Conservation (phyloP, 2,888 invertebrate genomes). For the Eilema caniola region DNA sequence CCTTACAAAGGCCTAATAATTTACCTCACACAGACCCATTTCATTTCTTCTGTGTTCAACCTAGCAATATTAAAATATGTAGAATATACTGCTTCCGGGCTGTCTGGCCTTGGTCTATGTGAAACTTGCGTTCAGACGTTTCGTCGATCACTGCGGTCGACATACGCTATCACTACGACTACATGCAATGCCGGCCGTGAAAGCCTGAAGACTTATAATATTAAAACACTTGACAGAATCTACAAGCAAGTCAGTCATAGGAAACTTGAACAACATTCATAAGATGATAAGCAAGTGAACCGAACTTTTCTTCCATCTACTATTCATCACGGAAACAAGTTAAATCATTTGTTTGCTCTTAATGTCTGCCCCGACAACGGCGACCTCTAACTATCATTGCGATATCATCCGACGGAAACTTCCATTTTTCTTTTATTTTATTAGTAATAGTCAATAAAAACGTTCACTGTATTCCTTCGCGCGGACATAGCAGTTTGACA, state of each 20-base stretch:
- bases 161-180: too few relatives aligned
- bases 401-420: slow-evolving; percentile 51
- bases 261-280: slow-evolving; percentile 10
- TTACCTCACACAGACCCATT: background rate
- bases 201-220: too few relatives aligned
- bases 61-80: background rate
- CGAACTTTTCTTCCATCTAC: slow-evolving; percentile 10
- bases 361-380: slow-evolving; percentile 36
- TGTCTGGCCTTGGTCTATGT: too few relatives aligned
- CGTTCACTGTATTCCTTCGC: slow-evolving; percentile 70
- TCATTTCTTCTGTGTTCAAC: background rate
- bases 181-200: too few relatives aligned
- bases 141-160: too few relatives aligned
- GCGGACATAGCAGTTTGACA: slow-evolving; percentile 70
- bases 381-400: slow-evolving; percentile 49
- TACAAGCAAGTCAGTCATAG: slow-evolving; percentile 14
- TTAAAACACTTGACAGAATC: background rate
- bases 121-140: too few relatives aligned
- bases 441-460: slow-evolving; percentile 75
- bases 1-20: background rate
- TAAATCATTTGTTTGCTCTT: slow-evolving; percentile 48
- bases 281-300: slow-evolving; percentile 18
- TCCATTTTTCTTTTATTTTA: slow-evolving; percentile 68
- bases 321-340: slow-evolving; percentile 34
- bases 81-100: too few relatives aligned